Evolutionary conservation across 2,797 vertebrate genomes (phyloP).

Genomic region (Cossypha polioptera): DNA sequence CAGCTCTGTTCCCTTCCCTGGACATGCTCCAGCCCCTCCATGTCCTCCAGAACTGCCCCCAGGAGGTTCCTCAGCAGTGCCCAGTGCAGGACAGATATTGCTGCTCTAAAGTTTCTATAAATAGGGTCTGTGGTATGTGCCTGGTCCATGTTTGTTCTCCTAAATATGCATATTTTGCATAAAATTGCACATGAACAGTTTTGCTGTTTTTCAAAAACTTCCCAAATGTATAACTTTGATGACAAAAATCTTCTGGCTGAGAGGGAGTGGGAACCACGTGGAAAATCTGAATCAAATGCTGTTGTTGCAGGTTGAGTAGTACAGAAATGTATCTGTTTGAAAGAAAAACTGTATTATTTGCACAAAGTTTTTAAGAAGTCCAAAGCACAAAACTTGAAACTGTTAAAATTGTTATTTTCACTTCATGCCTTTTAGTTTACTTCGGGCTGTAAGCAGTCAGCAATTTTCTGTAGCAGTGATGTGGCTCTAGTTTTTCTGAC

Average conservation of each 20-base stretch:
- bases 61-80: neutral
- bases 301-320: neutral
- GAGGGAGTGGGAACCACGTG: neutral
- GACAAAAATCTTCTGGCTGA: neutral
- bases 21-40: rapidly evolving
- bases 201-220: neutral
- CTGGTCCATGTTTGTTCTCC: rapidly evolving
- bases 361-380: neutral
- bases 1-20: neutral
- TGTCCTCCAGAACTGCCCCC: neutral
- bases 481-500: neutral
- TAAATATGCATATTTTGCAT: neutral
- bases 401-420: neutral
- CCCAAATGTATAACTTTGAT: neutral
- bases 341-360: neutral
- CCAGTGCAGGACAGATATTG: neutral
- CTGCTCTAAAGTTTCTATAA: neutral
- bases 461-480: neutral
- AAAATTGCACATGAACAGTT: neutral
- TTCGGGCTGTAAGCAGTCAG: neutral
- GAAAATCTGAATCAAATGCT: neutral
- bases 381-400: neutral
- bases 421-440: neutral
- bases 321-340: neutral
- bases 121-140: rapidly evolving